Percentiles rank a stretch among this genome's conserved stretches.
Conservation (phyloP, 2,888 invertebrate genomes). For the Ferdinandea cuprea region DNA sequence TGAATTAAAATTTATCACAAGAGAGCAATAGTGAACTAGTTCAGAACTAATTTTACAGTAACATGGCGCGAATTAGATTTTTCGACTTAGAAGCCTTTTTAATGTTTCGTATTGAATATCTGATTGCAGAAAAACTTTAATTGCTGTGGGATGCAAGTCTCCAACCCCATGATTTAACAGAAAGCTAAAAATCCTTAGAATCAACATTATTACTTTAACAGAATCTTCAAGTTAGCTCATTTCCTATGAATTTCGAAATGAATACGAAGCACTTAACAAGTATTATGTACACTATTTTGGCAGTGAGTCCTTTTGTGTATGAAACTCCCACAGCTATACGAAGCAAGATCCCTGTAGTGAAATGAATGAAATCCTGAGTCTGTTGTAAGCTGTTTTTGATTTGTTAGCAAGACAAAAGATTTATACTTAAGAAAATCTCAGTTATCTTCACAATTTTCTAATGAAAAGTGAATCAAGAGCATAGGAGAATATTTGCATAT, state of each 20-base stretch:
- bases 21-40: no score
- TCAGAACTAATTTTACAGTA: no score
- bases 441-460: constrained; percentile 12
- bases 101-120: no score
- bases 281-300: not conserved
- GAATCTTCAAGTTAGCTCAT: not conserved
- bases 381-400: constrained; percentile 67
- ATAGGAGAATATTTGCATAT: constrained; percentile 40
- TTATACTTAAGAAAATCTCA: constrained; percentile 45
- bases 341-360: not conserved
- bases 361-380: constrained; percentile 23
- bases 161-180: no score
- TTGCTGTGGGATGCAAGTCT: no score
- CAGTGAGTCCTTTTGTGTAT: not conserved
- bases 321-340: not conserved
- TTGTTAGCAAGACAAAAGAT: constrained; percentile 63
- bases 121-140: no score
- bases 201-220: not conserved
- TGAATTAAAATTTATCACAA: no score
- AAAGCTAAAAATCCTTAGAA: no score
- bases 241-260: not conserved
- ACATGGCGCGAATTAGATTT: no score
- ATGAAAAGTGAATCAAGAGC: constrained; percentile 45
- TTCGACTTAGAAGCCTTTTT: no score
- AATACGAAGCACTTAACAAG: no score